These are phyloP conservation scores for Oriolus oriolus DNA, from an alignment of 2,113 vertebrate species.

Conservation along the genomic window DNA sequence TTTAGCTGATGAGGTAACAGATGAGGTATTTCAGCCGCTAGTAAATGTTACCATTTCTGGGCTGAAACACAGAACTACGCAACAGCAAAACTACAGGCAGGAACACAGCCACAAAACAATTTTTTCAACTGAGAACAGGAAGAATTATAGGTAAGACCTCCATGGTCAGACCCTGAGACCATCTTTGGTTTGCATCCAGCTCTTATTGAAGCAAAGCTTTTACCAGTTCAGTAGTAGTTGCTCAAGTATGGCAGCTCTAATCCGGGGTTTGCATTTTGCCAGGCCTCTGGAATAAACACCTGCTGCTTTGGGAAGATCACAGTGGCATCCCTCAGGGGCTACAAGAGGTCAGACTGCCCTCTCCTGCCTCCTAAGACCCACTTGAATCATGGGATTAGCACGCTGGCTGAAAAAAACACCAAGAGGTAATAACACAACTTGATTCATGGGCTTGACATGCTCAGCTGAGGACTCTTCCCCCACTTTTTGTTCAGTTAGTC, in stretches of 20 bases:
- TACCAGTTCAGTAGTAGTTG: neutral
- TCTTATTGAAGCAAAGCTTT: neutral
- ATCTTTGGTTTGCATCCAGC: neutral
- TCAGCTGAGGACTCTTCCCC: neutral
- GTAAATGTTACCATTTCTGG: neutral
- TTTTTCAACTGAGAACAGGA: neutral
- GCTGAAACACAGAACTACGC: neutral
- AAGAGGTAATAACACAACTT: neutral
- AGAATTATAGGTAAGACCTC: neutral
- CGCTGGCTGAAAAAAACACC: neutral
- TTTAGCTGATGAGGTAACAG: neutral
- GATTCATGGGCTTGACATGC: neutral
- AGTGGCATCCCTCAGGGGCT: neutral
- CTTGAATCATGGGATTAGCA: neutral
- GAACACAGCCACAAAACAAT: neutral
- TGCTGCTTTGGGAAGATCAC: neutral
- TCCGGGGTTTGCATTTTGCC: neutral
- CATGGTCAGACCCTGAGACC: neutral
- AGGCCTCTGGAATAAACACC: constrained; percentile 10
- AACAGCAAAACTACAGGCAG: neutral
- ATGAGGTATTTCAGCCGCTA: neutral
- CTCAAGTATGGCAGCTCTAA: neutral
- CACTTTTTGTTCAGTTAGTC: neutral
- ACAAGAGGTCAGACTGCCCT: neutral
- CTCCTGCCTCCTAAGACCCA: neutral